Base-by-base conservation (phyloP, 2,797 vertebrate species). In the Phataginus tetradactyla region DNA sequence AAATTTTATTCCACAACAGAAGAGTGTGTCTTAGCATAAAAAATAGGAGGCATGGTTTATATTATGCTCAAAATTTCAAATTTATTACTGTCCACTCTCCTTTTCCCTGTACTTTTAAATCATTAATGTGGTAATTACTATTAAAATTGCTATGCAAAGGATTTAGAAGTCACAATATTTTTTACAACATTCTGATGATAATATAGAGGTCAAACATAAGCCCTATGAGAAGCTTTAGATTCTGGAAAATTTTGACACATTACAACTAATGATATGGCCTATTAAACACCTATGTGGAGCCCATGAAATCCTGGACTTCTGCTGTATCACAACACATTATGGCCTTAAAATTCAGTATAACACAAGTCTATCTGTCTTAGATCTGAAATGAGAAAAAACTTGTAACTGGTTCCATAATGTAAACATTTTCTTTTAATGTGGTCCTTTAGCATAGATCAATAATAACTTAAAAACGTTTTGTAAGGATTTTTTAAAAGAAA, bases 1-100 rank as follows among this genome's bases (percentile, higher is more conserved):
- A 96, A 17, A 95, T 88, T 87, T 92, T 92, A 87, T 78, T 87
- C 17, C 27, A 69, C 23, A 87, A 64, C 9, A 64, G 18, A 83
- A 92, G 17, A 88, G 29, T 72, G 13, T 59, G 39, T 86, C 3
- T 3, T 3, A 53, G 32, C 1, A 61, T 53, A 55, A 49, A 96
- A n/a, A 61, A 64, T 4, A 21, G 1, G 14, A 34, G 81, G 27
- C 0, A 34, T 91, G 11, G 2, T n/a, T n/a, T 29, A 9, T 29
- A 59, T 25, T 45, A 74, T 42, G 15, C 21, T 68, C n/a, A 69
- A 66, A 78, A 69, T 49, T 83, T 53, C 20, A 91, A 63, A 10
- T 32, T n/a, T 95, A 69, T n/a, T 64, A 29, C 25, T 68, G 3
- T 23, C 1, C 6, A 25, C 39, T 68, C 11, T 66, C 11, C 29